Conservation (phyloP, 1,140 invertebrate genomes). For the Drosophila mojavensis region DNA sequence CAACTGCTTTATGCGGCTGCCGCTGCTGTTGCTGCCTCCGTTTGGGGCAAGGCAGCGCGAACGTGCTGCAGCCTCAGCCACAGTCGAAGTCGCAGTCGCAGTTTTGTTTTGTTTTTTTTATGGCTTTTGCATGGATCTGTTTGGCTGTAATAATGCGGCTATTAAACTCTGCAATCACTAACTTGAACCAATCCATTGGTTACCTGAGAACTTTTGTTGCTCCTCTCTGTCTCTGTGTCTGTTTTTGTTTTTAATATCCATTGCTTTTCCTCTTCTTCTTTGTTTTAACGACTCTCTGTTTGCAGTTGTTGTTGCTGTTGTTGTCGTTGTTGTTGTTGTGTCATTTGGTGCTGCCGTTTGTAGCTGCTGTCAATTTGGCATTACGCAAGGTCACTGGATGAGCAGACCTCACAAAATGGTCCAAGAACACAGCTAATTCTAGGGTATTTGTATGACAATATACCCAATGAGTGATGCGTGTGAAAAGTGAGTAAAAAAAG, state of each 20-base stretch:
- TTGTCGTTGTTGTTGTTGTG: slow-evolving; percentile 1
- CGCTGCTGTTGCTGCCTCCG: slow-evolving; percentile 39
- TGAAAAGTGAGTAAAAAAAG: too few relatives aligned
- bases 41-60: slow-evolving; percentile 22
- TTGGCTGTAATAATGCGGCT: slow-evolving; percentile 75
- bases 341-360: slow-evolving; percentile 18
- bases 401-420: slow-evolving; percentile 17
- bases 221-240: not conserved
- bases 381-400: slow-evolving; percentile 49
- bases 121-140: slow-evolving; percentile 68
- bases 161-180: slow-evolving; percentile 73
- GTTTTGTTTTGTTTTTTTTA: slow-evolving; percentile 61
- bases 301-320: not conserved
- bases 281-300: slow-evolving; percentile 22
- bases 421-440: not conserved
- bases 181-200: slow-evolving; percentile 75
- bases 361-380: slow-evolving; percentile 38
- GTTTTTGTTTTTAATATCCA: not conserved
- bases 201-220: slow-evolving; percentile 57
- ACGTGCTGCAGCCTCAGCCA: slow-evolving; percentile 14
- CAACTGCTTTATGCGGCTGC: slow-evolving; percentile 51
- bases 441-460: not conserved
- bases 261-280: too few relatives aligned
- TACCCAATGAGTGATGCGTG: too few relatives aligned
- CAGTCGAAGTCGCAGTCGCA: not conserved